Evolutionary conservation across 1,140 invertebrate species (phyloP).

Genomic region (Drosophila saltans): DNA sequence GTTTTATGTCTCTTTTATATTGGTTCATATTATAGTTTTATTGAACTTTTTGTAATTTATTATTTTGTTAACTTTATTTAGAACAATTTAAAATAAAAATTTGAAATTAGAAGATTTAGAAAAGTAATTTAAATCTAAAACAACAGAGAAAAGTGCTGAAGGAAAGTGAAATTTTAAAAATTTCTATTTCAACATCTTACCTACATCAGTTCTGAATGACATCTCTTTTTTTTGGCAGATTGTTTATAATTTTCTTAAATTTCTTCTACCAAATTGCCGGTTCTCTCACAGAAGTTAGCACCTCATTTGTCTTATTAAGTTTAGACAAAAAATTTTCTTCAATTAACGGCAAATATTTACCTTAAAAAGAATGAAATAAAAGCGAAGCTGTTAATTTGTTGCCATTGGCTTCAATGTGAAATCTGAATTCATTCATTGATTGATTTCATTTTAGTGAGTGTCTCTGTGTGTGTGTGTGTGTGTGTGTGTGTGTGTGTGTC

Average conservation of each 20-base stretch:
- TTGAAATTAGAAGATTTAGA: no score
- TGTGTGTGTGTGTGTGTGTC: not conserved
- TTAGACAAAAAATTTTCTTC: conserved; percentile 46
- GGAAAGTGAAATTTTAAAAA: not conserved
- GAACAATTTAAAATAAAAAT: no score
- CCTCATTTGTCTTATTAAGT: conserved; percentile 44
- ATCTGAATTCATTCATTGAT: conserved; percentile 62
- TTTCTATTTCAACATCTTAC: conserved; percentile 13
- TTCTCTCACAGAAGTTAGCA: conserved; percentile 32
- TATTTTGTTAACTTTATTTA: no score
- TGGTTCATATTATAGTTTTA: no score
- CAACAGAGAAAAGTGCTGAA: no score
- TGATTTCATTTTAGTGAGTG: conserved; percentile 45
- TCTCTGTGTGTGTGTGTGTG: not conserved
- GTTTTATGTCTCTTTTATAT: no score
- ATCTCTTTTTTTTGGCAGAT: not conserved
- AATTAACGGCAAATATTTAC: conserved; percentile 49
- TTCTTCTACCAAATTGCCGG: not conserved
- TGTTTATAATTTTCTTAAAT: not conserved
- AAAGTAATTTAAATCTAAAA: no score
- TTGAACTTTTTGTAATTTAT: no score
- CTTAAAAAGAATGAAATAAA: conserved; percentile 37
- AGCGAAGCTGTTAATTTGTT: conserved; percentile 65
- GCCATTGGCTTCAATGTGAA: conserved; percentile 47
- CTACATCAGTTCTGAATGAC: not conserved